Percentiles rank a stretch among this genome's conserved stretches.
These are phyloP conservation scores for Scaptomyza pallida DNA, from an alignment of 1,140 invertebrate genomes.

Conservation along the genomic window DNA sequence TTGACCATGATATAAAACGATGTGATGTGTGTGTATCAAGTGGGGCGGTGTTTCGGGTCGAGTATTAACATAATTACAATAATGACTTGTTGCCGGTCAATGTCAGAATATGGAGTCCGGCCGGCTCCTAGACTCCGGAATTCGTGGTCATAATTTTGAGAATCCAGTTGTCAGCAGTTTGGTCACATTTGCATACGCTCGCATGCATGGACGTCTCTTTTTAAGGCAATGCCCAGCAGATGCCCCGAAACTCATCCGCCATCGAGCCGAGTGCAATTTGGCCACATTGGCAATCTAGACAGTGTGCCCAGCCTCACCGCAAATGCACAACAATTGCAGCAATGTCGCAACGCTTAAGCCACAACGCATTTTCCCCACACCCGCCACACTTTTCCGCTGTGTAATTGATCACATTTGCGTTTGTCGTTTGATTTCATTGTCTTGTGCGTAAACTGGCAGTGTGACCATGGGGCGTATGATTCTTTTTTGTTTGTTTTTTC, in stretches of 20 bases:
- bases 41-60: not conserved
- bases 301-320: slow-evolving; percentile 32
- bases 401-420: slow-evolving; percentile 78
- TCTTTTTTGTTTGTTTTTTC: no score
- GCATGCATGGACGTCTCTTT: slow-evolving; percentile 13
- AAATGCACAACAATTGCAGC: slow-evolving; percentile 65
- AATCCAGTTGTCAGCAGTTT: slow-evolving; percentile 38
- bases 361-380: slow-evolving; percentile 46
- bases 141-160: slow-evolving; percentile 48
- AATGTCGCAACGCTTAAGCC: not conserved
- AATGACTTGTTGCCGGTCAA: slow-evolving; percentile 71
- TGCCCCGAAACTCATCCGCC: no score
- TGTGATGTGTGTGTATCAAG: slow-evolving; percentile 5
- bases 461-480: not conserved
- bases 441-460: slow-evolving; percentile 51
- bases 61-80: slow-evolving; percentile 77
- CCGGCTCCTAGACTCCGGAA: slow-evolving; percentile 33
- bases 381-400: slow-evolving; percentile 71
- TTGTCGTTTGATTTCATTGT: slow-evolving; percentile 79
- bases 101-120: slow-evolving; percentile 26
- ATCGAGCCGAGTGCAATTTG: not conserved
- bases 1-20: not conserved
- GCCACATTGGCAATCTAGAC: slow-evolving; percentile 24
- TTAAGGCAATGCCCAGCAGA: slow-evolving; percentile 21
- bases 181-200: slow-evolving; percentile 41